A percentile compares a stretch with the other conserved stretches of the same genome.
Evolutionary conservation across 1,140 invertebrate species (phyloP).

Genomic region (Drosophila bocki): DNA sequence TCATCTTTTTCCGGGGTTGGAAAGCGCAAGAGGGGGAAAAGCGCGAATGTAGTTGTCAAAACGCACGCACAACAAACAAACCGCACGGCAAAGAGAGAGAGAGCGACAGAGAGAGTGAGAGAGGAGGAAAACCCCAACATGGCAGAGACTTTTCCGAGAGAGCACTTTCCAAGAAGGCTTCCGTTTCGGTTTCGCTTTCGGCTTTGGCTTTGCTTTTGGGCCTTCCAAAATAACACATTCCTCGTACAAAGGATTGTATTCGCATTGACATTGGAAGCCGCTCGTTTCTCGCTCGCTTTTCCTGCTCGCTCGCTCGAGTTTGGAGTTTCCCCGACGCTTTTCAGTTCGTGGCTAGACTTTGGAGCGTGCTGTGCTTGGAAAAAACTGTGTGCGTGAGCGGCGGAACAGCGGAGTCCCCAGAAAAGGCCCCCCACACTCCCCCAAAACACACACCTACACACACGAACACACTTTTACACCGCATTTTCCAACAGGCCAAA

Average conservation of each 20-base stretch:
- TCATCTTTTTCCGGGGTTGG: conserved; percentile 13
- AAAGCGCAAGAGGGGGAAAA: neutral
- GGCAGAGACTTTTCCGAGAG: conserved; percentile 25
- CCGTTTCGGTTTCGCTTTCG: conserved; percentile 10
- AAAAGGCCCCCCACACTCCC: conserved; percentile 9
- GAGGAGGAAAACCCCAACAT: conserved; percentile 2
- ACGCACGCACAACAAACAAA: conserved; percentile 56
- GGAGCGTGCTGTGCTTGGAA: conserved; percentile 80
- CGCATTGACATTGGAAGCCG: conserved; percentile 66
- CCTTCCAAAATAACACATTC: conserved; percentile 81
- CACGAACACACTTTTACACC: conserved; percentile 16
- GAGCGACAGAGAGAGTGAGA: conserved; percentile 10
- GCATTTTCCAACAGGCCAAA: conserved; percentile 32
- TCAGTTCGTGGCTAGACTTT: conserved; percentile 83
- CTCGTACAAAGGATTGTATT: conserved; percentile 69
- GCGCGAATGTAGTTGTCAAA: conserved; percentile 50
- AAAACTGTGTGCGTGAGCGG: conserved; percentile 56
- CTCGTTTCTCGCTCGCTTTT: conserved; percentile 56
- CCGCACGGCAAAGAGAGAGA: conserved; percentile 19
- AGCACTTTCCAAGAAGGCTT: conserved; percentile 55
- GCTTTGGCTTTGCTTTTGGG: conserved; percentile 10
- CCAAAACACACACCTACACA: conserved; percentile 1
- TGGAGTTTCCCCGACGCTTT: conserved; percentile 48
- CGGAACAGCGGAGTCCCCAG: conserved; percentile 34
- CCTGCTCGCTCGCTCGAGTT: conserved; percentile 46